Base-by-base conservation (phyloP, 2,113 vertebrate species). In the Bucco capensis region DNA sequence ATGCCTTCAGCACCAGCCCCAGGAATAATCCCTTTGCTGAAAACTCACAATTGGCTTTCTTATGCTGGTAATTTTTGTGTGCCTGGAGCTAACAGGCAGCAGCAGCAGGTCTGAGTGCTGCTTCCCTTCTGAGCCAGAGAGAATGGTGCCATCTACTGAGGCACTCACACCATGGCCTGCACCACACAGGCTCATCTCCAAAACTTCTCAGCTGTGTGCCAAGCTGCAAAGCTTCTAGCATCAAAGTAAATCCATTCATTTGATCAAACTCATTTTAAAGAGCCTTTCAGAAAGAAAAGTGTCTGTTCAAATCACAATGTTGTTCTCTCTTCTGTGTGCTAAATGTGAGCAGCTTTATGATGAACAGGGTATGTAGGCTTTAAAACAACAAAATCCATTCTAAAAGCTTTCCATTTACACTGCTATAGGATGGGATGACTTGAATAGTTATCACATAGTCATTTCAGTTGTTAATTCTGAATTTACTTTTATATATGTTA, bases 101-200 rank as follows among this genome's bases (percentile, higher is more conserved):
- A 14, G 40, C 58, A 54, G 58, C 27, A 5, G 30, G 46, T 14
- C 35, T 8, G 40, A 69, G 49, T 0, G 9, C 23, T 5, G 23
- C 14, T 31, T 89, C 27, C 25, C 30, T 64, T 82, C 88, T 2
- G 65, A 93, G 73, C 21, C 86, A 93, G 86, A 93, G 93, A 72
- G 92, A 96, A 95, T 70, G 86, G 54, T 94, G 95, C 96, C 95
- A 93, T 83, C 93, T 96, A 92, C 93, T 93, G 95, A 96, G 44
- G 72, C 67, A 47, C 64, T 82, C 28, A 2, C 24, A 37, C 33
- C 49, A 58, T 2, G 3, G 30, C 44, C 38, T 54, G 89, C 77
- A 60, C 30, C 22, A 14, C 30, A 6, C 19, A 21, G 47, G 57
- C 49, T 58, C 30, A 25, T 33, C 31, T 12, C 1, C 0, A 25